These are phyloP conservation scores for Cheilosia soror DNA, from an alignment of 2,888 invertebrate species.

Conservation along the genomic window DNA sequence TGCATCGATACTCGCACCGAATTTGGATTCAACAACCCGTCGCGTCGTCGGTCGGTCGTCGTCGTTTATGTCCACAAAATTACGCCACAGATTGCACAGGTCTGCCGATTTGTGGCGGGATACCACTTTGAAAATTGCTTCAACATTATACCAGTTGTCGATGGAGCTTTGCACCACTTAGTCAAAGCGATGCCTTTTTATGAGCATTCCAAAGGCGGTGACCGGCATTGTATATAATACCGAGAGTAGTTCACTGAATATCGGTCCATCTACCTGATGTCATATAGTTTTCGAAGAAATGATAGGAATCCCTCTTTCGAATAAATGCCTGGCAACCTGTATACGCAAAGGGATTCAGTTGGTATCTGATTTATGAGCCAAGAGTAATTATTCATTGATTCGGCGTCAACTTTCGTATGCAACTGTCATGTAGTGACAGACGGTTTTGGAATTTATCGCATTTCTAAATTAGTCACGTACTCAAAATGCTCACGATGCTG, in stretches of 20 bases:
- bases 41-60: conserved; percentile 5
- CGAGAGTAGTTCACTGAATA: conserved; percentile 4
- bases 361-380: not conserved
- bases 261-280: not conserved
- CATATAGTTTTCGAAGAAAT: too few relatives aligned
- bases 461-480: conserved; percentile 13
- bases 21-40: conserved; percentile 33
- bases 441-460: conserved; percentile 21
- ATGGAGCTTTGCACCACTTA: conserved; percentile 28
- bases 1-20: conserved; percentile 26
- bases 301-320: conserved; percentile 11
- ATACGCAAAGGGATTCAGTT: conserved; percentile 16
- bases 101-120: conserved; percentile 21
- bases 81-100: conserved; percentile 19
- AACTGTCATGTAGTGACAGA: conserved; percentile 21
- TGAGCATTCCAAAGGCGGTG: conserved; percentile 25
- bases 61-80: conserved; percentile 43
- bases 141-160: not conserved
- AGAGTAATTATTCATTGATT: conserved; percentile 38
- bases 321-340: conserved; percentile 15
- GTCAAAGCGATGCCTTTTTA: conserved; percentile 31
- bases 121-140: conserved; percentile 17
- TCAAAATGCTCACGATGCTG: not conserved
- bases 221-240: not conserved
- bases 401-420: conserved; percentile 15